These are phyloP conservation scores for Pammene aurita DNA, from an alignment of 2,888 invertebrate species.

Conservation along the genomic window DNA sequence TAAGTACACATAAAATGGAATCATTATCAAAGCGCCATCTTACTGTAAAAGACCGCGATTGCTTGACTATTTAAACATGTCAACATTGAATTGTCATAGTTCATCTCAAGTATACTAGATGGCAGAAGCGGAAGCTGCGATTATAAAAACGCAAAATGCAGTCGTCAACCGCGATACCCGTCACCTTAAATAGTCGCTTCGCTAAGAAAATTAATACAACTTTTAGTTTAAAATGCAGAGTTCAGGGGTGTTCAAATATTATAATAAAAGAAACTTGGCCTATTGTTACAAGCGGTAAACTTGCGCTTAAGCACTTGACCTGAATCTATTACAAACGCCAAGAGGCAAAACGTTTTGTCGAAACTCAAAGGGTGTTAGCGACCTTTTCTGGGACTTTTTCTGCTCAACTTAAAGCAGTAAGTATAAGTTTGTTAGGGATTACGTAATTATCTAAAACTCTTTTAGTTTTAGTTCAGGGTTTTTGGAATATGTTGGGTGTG, in stretches of 20 bases:
- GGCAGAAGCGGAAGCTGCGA: no score
- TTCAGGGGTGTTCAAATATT: not conserved
- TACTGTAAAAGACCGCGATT: no score
- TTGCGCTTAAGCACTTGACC: constrained; percentile 33
- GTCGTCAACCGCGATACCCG: no score
- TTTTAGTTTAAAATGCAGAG: constrained; percentile 2
- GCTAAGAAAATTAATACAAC: constrained; percentile 7
- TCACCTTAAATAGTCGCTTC: constrained; percentile 1
- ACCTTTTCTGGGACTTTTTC: constrained; percentile 29
- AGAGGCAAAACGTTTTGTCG: constrained; percentile 34
- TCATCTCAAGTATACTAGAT: no score
- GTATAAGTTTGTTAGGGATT: constrained; percentile 12
- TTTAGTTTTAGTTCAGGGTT: constrained; percentile 4
- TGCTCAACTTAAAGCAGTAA: constrained; percentile 28
- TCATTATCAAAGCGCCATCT: no score
- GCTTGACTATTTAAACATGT: no score
- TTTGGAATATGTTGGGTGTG: not conserved
- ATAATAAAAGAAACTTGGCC: constrained; percentile 25
- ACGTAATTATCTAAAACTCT: constrained; percentile 19
- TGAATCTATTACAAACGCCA: constrained; percentile 37
- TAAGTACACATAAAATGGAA: no score
- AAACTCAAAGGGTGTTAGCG: constrained; percentile 31
- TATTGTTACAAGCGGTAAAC: constrained; percentile 27
- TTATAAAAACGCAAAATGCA: no score
- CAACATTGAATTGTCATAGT: no score